Conservation (phyloP, 1,140 invertebrate species). For the Mizuhopecten yessoensis region DNA sequence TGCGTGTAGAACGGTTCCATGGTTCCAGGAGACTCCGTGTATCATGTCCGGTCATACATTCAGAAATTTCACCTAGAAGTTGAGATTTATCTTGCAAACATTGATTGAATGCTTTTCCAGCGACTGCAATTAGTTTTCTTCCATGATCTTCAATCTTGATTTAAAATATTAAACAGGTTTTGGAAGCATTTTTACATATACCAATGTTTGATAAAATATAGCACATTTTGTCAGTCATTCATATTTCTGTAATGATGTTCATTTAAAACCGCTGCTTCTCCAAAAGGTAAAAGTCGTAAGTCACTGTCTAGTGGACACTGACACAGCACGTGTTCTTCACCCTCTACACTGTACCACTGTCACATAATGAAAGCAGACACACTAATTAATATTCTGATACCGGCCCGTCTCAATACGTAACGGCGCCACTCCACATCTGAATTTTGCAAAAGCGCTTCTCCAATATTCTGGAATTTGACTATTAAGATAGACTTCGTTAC, state of each 20-base stretch:
- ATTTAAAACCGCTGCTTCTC: background rate
- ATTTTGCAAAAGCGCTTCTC: slow-evolving; percentile 49
- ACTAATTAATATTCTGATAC: slow-evolving; percentile 51
- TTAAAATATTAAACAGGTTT: slow-evolving; percentile 48
- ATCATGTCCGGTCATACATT: too few relatives aligned
- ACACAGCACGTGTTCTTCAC: slow-evolving; percentile 49
- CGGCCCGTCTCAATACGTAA: slow-evolving; percentile 53
- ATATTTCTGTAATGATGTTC: slow-evolving; percentile 34
- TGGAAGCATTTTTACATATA: background rate
- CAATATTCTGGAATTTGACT: background rate
- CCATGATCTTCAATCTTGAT: background rate
- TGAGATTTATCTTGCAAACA: too few relatives aligned
- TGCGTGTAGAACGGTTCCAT: too few relatives aligned
- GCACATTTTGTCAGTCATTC: slow-evolving; percentile 43
- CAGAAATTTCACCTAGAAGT: too few relatives aligned
- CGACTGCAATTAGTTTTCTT: too few relatives aligned
- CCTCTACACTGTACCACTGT: slow-evolving; percentile 6
- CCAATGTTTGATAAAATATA: background rate
- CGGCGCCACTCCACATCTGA: slow-evolving; percentile 54
- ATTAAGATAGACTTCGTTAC: too few relatives aligned
- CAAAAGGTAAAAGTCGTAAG: background rate
- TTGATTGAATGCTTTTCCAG: too few relatives aligned
- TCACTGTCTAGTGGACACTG: background rate
- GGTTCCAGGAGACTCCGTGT: too few relatives aligned
- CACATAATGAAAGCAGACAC: slow-evolving; percentile 47